Base-by-base conservation (phyloP, 2,888 invertebrate species). In the Ethmia dodecea region DNA sequence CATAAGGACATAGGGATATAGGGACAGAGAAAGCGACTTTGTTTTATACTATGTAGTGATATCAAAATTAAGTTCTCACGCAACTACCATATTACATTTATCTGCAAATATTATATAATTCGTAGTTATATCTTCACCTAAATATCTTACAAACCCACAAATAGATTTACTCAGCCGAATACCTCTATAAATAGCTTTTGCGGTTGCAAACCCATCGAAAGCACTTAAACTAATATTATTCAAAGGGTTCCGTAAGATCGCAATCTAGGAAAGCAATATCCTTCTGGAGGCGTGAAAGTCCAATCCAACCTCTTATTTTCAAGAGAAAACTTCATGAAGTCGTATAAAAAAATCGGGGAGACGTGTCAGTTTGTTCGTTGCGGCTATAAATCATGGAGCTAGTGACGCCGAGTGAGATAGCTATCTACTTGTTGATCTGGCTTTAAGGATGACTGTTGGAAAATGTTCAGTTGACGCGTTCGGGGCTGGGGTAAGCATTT, bases 231-330 rank as follows among this genome's bases (percentile, higher is more conserved):
- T 50, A 53, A 55, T 56, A 49, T 45, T 43, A 43, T 48, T 46
- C 45, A 44, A 56, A 55, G 57, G 55, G 57, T 51, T 62, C 54
- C 43, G 40, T 33, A 39, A 59, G 77, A 78, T 77, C 52, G 47
- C 55, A 68, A 77, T 79, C 77, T 22, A 45, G 48, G 44, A 65
- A 69, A 58, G 74, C 67, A 77, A 79, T 79, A 76, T 79, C 76
- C 75, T 69, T 62, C 65, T 50, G 45, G 42, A 50, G 58, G 57
- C 53, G 45, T 52, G 55, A 57, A 59, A 53, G n/a, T n/a, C n/a
- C n/a, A n/a, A 59, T 54, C 45, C 55, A 61, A 56, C 49, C 51
- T 52, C 55, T 55, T 55, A 52, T 46, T 50, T 47, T 42, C 41
- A 33, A 38, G 31, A 37, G 33, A 41, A 43, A 55, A 55, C 49